Percentiles rank a stretch among this genome's conserved stretches.
phyloP scores from a whole-genome alignment of 1,140 invertebrate genomes.

The Pinna nobilis region DNA sequence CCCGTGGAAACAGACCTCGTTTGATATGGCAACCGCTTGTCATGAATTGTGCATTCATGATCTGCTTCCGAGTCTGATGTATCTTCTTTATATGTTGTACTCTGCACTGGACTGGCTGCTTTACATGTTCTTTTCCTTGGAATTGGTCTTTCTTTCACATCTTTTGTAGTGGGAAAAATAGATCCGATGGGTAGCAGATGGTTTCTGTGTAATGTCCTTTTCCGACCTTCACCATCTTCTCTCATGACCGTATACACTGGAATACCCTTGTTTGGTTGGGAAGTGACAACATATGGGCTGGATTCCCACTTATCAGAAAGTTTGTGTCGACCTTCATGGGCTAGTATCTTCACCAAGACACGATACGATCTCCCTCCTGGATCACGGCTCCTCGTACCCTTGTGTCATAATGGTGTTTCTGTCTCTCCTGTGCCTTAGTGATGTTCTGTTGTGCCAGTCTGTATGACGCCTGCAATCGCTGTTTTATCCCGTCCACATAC shows the following conservation, averaged over 20 bases:
- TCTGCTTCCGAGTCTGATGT: too few species aligned
- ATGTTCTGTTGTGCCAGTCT: not conserved
- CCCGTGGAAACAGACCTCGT: too few species aligned
- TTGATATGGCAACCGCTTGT: too few species aligned
- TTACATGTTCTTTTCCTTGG: constrained; percentile 2
- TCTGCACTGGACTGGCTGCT: too few species aligned
- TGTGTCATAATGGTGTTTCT: constrained; percentile 12
- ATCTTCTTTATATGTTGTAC: too few species aligned
- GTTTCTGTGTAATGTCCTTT: constrained; percentile 2
- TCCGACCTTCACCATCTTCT: constrained; percentile 17
- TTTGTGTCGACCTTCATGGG: constrained; percentile 17
- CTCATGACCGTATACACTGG: constrained; percentile 10
- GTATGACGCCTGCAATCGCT: constrained; percentile 1
- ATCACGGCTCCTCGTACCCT: not conserved
- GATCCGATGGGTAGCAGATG: constrained; percentile 3
- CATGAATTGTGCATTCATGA: too few species aligned
- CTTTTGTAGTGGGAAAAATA: not conserved
- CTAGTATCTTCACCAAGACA: constrained; percentile 16
- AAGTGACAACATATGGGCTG: not conserved
- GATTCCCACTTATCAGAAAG: constrained; percentile 12
- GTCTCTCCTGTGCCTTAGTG: not conserved
- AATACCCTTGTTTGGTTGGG: constrained; percentile 4
- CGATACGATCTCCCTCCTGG: not conserved
- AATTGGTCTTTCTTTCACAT: not conserved
- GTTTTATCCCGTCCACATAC: constrained; percentile 15